Percentiles rank a stretch among this genome's conserved stretches.
Conservation (phyloP, 1,140 invertebrate genomes). For the Ceratina australensis region DNA sequence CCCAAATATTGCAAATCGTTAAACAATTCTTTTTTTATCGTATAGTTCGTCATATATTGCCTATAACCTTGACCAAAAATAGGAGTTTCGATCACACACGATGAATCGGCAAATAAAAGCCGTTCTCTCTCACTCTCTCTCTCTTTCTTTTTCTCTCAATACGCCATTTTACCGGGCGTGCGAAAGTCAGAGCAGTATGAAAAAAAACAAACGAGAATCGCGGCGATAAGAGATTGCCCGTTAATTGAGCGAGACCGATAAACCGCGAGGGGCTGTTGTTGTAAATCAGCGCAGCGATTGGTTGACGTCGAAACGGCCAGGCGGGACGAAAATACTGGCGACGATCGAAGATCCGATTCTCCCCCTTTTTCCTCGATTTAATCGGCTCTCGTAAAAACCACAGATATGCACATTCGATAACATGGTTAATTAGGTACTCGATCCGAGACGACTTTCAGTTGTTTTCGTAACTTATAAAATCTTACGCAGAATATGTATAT, state of each 20-base stretch:
- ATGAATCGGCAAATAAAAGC: too few relatives aligned
- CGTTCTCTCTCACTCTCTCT: too few relatives aligned
- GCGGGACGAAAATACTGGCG: background rate
- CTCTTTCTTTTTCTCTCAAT: too few relatives aligned
- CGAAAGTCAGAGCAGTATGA: background rate
- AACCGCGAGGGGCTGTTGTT: constrained; percentile 32
- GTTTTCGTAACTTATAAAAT: too few relatives aligned
- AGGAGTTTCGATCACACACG: too few relatives aligned
- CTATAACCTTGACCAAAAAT: too few relatives aligned
- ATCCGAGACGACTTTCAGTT: background rate
- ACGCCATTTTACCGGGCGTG: constrained; percentile 47
- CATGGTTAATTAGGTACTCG: too few relatives aligned
- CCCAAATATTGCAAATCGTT: too few relatives aligned
- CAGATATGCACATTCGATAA: background rate
- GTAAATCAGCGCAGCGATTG: constrained; percentile 27
- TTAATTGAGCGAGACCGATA: constrained; percentile 39
- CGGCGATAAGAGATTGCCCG: constrained; percentile 23
- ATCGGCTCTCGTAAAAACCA: background rate
- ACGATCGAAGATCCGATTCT: background rate
- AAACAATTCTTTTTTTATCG: too few relatives aligned
- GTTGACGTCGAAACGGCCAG: constrained; percentile 5
- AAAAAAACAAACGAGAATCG: constrained; percentile 3
- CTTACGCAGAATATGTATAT: too few relatives aligned
- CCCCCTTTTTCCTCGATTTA: background rate
- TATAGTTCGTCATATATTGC: too few relatives aligned